phyloP scores from a whole-genome alignment of 30 jellyfish, hydroid and myxozoan genomes.

The Turritopsis dohrnii region DNA sequence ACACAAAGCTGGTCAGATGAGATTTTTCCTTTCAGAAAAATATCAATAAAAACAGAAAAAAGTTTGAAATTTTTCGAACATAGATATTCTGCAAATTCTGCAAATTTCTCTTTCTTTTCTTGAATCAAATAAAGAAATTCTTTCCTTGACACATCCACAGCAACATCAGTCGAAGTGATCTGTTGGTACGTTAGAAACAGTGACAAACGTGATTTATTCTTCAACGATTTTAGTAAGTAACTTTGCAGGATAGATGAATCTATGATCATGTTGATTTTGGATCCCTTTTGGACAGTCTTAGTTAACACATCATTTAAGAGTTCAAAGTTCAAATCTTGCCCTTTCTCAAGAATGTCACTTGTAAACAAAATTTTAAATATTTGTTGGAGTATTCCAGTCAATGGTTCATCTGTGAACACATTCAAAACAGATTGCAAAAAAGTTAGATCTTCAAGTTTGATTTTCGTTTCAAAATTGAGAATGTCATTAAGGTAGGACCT shows the following conservation, averaged over 20 bases:
- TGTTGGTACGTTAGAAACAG: background rate
- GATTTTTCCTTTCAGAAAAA: background rate
- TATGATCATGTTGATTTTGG: background rate
- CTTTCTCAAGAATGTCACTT: background rate
- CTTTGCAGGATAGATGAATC: background rate
- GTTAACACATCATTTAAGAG: background rate
- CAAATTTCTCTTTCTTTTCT: background rate
- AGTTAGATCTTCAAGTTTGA: background rate
- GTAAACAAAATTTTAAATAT: too few species aligned
- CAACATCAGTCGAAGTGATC: background rate
- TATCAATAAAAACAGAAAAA: background rate
- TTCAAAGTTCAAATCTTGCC: background rate
- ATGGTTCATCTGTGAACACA: background rate
- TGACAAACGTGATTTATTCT: background rate
- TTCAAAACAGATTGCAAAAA: background rate
- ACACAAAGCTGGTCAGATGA: background rate
- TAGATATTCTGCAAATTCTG: background rate
- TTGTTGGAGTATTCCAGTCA: background rate
- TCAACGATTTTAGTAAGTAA: background rate
- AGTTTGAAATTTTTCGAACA: background rate
- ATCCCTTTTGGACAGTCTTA: background rate
- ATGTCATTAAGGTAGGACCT: background rate
- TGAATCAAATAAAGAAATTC: background rate
- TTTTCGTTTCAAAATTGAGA: background rate
- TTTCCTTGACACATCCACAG: background rate